Percentiles rank a stretch among this genome's conserved stretches.
Evolutionary conservation across 2,113 vertebrate species (phyloP).

Genomic region (Hippolais icterina): DNA sequence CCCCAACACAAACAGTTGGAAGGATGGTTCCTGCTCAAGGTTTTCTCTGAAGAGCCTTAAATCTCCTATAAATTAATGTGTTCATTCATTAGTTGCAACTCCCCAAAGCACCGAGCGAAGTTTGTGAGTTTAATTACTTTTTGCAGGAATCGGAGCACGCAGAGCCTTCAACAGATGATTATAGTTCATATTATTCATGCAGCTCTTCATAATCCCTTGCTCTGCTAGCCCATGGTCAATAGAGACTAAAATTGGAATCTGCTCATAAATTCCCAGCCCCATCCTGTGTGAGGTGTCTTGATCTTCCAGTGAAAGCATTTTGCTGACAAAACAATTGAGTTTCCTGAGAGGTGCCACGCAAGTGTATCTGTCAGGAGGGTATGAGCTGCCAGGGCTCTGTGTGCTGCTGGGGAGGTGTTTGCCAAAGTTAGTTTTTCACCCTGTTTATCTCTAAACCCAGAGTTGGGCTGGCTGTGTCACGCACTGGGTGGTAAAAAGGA

Average conservation of each 20-base stretch:
- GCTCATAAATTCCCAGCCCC: not conserved
- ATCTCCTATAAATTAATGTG: not conserved
- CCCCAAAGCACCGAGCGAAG: conserved; percentile 1
- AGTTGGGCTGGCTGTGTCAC: not conserved
- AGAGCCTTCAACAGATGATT: conserved; percentile 6
- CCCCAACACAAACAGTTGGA: not conserved
- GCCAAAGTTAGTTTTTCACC: not conserved
- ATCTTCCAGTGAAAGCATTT: not conserved
- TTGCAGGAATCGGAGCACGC: not conserved
- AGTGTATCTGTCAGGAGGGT: not conserved
- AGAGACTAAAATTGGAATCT: conserved; percentile 20
- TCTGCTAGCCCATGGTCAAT: not conserved
- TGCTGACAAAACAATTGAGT: not conserved
- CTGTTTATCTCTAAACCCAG: not conserved
- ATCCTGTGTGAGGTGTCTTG: not conserved
- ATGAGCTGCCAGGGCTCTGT: not conserved
- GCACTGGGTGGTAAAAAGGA: conserved; percentile 29
- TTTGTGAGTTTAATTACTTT: conserved; percentile 65
- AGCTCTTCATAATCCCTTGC: conserved; percentile 20
- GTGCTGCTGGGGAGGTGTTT: not conserved
- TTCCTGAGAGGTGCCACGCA: not conserved
- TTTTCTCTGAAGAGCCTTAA: not conserved
- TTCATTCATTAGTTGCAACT: conserved; percentile 17
- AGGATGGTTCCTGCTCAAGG: not conserved
- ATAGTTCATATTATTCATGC: conserved; percentile 23